Conservation (phyloP, 1,140 invertebrate genomes). For the Zophobas morio region DNA sequence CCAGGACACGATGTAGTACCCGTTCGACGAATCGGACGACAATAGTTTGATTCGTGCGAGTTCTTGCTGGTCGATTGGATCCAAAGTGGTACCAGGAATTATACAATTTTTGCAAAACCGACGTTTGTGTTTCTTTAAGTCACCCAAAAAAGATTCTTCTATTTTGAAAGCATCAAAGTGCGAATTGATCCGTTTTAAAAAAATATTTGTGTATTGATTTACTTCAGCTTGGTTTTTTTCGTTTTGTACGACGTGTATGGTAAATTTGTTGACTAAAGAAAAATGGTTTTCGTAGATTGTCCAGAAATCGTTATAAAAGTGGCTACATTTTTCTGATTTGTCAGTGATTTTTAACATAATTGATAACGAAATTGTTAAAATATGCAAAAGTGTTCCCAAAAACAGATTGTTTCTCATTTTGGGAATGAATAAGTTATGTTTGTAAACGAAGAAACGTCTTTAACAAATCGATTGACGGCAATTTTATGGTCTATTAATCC, state of each 20-base stretch:
- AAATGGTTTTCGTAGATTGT: not conserved
- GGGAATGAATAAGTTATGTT: no score
- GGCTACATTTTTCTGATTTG: not conserved
- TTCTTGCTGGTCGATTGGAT: not conserved
- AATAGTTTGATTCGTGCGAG: not conserved
- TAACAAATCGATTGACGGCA: no score
- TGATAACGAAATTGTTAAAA: no score
- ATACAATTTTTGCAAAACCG: no score
- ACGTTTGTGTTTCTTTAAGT: no score
- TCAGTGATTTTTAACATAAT: no score
- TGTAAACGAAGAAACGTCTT: no score
- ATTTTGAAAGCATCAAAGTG: not conserved
- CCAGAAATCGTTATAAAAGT: not conserved
- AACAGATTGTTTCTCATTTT: no score
- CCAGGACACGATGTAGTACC: not conserved
- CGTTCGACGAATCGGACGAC: not conserved
- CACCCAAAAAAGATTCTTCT: not conserved
- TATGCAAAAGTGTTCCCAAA: no score
- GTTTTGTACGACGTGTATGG: not conserved
- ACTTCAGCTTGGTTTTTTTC: not conserved
- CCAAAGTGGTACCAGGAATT: no score
- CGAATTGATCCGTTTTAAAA: not conserved
- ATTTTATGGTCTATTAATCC: no score
- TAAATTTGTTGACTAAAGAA: not conserved
- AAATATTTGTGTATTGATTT: not conserved